Conservation (phyloP, 2,113 vertebrate genomes). For the Ellobius talpinus region DNA sequence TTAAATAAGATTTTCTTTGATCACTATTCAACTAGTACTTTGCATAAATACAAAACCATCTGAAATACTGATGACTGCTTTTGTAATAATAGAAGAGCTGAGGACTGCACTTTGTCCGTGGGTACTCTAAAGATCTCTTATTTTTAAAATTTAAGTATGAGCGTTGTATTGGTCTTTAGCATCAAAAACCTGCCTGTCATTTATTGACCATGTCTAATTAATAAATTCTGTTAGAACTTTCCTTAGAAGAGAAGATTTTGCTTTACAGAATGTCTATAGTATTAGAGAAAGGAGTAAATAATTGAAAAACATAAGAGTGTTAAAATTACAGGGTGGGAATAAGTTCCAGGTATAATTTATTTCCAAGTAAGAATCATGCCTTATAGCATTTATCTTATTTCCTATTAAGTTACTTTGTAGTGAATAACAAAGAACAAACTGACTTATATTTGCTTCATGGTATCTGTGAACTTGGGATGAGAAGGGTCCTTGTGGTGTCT, state of each 20-base stretch:
- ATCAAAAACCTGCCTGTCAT: background rate
- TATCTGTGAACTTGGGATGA: background rate
- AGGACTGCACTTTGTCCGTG: background rate
- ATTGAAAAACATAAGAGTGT: background rate
- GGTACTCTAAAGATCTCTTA: background rate
- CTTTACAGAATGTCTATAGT: background rate
- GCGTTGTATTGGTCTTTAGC: background rate
- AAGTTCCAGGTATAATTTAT: background rate
- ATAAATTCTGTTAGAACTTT: constrained; percentile 6
- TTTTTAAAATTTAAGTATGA: background rate
- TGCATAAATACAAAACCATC: background rate
- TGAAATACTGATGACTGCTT: background rate
- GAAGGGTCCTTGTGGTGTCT: background rate
- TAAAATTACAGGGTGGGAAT: background rate
- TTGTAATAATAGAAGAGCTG: background rate
- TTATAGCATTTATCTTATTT: background rate
- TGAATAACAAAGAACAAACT: background rate
- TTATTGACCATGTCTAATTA: background rate
- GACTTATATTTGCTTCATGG: background rate
- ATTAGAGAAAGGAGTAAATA: background rate
- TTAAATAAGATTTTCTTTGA: background rate
- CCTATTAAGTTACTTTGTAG: background rate
- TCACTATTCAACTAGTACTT: background rate
- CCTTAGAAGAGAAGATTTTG: background rate
- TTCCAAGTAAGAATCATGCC: background rate